Evolutionary conservation across 2,797 vertebrate species (phyloP).

Genomic region (Furcifer pardalis): DNA sequence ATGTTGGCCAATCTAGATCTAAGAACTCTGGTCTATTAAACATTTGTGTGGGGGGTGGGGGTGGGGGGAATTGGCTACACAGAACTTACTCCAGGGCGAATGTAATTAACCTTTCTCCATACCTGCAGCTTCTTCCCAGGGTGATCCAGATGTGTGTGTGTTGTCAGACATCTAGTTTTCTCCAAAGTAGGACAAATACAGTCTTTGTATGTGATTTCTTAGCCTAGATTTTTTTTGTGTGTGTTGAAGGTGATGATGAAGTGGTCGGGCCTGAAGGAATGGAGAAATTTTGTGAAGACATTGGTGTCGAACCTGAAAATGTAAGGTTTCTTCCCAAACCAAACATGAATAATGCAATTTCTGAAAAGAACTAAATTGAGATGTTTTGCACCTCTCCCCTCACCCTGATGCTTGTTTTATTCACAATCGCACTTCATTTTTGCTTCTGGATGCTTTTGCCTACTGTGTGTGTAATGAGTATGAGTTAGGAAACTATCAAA

Average conservation of each 20-base stretch:
- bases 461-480: not conserved
- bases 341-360: constrained; percentile 7
- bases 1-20: not conserved
- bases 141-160: not conserved
- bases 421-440: not conserved
- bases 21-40: not conserved
- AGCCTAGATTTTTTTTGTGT: constrained; percentile 44
- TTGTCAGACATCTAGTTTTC: not conserved
- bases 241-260: constrained; percentile 84
- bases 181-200: not conserved
- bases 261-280: constrained; percentile 90
- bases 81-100: not conserved
- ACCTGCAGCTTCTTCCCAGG: not conserved
- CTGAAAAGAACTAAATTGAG: not conserved
- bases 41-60: not conserved
- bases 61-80: not conserved
- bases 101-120: not conserved
- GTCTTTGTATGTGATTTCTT: not conserved
- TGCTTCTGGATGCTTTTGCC: not conserved
- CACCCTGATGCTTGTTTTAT: too few relatives aligned
- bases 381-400: not conserved
- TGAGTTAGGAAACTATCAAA: not conserved
- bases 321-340: constrained; percentile 75
- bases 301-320: constrained; percentile 91
- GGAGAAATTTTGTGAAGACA: constrained; percentile 94